These are phyloP conservation scores for Tetropium fuscum DNA, from an alignment of 2,888 invertebrate species.

Conservation along the genomic window DNA sequence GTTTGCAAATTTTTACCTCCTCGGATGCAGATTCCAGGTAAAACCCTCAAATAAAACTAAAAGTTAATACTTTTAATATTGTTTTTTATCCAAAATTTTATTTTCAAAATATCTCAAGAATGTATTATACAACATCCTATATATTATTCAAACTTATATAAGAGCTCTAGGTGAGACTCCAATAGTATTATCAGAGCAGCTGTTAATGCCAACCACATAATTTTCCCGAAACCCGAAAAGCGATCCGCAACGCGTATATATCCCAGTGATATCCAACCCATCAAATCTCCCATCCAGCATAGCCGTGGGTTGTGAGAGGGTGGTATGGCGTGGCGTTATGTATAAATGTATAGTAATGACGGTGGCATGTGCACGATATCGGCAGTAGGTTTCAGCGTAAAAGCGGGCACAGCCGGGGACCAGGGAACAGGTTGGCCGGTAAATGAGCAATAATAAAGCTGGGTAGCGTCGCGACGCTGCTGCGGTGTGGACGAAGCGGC, in stretches of 20 bases:
- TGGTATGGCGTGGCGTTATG: constrained; percentile 31
- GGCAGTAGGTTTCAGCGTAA: constrained; percentile 22
- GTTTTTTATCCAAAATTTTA: no score
- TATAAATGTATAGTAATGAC: constrained; percentile 44
- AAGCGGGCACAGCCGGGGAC: constrained; percentile 40
- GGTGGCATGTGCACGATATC: constrained; percentile 34
- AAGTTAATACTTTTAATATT: no score
- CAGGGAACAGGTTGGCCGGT: constrained; percentile 59
- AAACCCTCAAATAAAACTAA: no score
- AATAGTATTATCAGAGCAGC: no score
- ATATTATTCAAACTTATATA: no score
- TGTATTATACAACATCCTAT: no score
- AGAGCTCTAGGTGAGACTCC: no score
- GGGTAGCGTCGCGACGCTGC: constrained; percentile 51
- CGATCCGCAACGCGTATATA: constrained; percentile 11
- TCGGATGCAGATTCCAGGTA: no score
- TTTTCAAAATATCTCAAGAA: no score
- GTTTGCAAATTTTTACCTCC: no score
- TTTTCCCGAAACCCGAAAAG: constrained; percentile 16
- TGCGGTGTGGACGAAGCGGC: constrained; percentile 62
- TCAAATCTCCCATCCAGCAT: constrained; percentile 25
- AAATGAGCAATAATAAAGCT: constrained; percentile 63
- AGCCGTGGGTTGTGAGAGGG: constrained; percentile 19
- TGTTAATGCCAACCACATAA: constrained; percentile 18
- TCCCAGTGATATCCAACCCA: constrained; percentile 26